Conservation (phyloP, 2,113 vertebrate genomes). For the Gallinago jamesoni region DNA sequence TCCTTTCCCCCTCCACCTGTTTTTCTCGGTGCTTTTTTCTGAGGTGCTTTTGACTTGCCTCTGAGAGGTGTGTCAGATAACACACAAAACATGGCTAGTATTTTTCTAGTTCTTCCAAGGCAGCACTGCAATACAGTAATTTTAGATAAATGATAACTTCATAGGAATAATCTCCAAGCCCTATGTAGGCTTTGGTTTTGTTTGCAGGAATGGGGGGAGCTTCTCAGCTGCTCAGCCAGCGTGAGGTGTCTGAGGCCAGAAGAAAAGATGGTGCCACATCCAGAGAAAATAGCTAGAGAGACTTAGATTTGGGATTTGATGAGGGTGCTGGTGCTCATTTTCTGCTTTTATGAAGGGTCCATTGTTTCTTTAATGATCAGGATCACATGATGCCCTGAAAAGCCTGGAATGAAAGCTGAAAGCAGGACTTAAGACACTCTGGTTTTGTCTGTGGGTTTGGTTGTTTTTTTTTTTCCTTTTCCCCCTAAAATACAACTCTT, state of each 20-base stretch:
- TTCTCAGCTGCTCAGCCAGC: neutral
- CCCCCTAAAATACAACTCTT: neutral
- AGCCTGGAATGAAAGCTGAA: neutral
- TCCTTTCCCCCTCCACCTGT: too few relatives aligned
- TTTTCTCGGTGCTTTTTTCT: neutral
- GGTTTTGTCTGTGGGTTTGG: neutral
- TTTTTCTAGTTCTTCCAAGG: neutral
- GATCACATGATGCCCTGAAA: neutral
- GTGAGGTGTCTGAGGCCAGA: neutral
- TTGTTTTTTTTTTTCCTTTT: neutral
- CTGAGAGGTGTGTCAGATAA: neutral
- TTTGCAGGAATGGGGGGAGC: neutral
- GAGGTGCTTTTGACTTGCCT: neutral
- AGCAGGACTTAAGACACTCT: neutral
- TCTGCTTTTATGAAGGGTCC: neutral
- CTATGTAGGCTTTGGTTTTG: neutral
- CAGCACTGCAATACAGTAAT: neutral
- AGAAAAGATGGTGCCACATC: neutral
- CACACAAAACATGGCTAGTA: neutral
- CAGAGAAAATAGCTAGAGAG: neutral
- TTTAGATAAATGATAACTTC: neutral
- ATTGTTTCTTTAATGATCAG: neutral
- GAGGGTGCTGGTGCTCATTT: neutral
- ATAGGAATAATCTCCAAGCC: neutral
- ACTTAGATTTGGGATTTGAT: neutral